Evolutionary conservation across 1,140 invertebrate genomes (phyloP).

Genomic region (Caenorhabditis latens): DNA sequence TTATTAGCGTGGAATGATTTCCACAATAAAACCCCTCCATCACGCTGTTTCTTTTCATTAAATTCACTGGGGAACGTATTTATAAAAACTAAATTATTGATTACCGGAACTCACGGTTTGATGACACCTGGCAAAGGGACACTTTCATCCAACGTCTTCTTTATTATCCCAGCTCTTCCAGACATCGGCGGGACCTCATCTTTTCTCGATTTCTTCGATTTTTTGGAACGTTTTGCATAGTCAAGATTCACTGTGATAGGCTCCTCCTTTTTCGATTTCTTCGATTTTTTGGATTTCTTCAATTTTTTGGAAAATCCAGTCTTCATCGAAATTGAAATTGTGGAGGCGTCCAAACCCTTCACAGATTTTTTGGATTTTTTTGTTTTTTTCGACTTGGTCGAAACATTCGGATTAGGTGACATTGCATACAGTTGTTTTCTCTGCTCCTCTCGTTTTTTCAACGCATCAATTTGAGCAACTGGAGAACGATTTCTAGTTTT

Average conservation of each 20-base stretch:
- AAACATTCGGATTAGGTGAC: background rate
- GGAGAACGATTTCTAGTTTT: constrained; percentile 1
- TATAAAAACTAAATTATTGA: background rate
- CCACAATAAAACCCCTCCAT: no score
- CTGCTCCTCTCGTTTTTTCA: background rate
- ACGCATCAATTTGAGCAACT: background rate
- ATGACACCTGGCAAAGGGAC: constrained; percentile 15
- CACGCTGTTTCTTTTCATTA: no score
- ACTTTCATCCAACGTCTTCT: background rate
- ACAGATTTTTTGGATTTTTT: background rate
- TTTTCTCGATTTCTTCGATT: background rate
- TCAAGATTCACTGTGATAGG: background rate
- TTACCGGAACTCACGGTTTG: background rate
- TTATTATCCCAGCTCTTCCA: background rate
- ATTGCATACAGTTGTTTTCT: background rate
- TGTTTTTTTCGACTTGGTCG: background rate
- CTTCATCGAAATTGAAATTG: no score
- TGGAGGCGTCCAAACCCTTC: no score
- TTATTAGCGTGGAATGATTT: no score
- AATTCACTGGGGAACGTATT: no score
- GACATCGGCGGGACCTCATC: background rate
- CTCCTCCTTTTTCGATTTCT: background rate
- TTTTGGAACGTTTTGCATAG: background rate
- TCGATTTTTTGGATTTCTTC: constrained; percentile 20
- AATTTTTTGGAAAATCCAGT: no score